Evolutionary conservation across 2,113 vertebrate species (phyloP).

Genomic region (Tonatia bakeri): DNA sequence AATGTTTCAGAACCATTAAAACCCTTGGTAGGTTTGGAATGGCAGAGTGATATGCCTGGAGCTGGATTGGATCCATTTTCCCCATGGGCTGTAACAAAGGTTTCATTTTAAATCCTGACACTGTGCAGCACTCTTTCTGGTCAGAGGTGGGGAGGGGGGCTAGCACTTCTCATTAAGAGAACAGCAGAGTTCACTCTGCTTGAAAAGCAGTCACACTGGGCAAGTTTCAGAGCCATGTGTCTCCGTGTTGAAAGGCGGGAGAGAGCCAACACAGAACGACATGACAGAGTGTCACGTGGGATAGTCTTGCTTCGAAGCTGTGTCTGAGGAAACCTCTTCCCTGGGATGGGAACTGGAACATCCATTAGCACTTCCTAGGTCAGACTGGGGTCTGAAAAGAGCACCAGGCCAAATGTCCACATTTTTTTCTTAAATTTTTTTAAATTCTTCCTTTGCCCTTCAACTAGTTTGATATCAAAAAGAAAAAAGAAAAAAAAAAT

Average conservation of each 20-base stretch:
- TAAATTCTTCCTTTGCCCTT: background rate
- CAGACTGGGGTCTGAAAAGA: conserved; percentile 39
- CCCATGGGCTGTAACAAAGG: conserved; percentile 71
- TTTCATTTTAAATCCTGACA: conserved; percentile 77
- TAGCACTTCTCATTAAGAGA: conserved; percentile 67
- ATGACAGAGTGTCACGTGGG: conserved; percentile 65
- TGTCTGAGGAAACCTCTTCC: conserved; percentile 65
- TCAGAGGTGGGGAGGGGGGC: conserved; percentile 63
- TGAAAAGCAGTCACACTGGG: conserved; percentile 70
- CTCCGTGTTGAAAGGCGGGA: conserved; percentile 71
- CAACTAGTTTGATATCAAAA: background rate
- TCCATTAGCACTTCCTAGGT: conserved; percentile 50
- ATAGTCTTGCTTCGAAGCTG: conserved; percentile 43
- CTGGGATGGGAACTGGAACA: conserved; percentile 53
- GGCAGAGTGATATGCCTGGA: conserved; percentile 67
- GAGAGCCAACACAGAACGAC: conserved; percentile 68
- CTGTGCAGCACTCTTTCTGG: conserved; percentile 73
- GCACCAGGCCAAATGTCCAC: conserved; percentile 21
- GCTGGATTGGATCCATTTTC: conserved; percentile 71
- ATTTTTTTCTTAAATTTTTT: background rate
- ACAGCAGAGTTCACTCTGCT: conserved; percentile 68
- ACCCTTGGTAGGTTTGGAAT: conserved; percentile 63
- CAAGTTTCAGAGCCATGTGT: conserved; percentile 71
- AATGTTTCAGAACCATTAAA: conserved; percentile 65
- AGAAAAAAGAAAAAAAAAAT: conserved; percentile 40